These are phyloP conservation scores for Porites divaricata DNA, from an alignment of 92 coral and sea anemone species.

Conservation along the genomic window DNA sequence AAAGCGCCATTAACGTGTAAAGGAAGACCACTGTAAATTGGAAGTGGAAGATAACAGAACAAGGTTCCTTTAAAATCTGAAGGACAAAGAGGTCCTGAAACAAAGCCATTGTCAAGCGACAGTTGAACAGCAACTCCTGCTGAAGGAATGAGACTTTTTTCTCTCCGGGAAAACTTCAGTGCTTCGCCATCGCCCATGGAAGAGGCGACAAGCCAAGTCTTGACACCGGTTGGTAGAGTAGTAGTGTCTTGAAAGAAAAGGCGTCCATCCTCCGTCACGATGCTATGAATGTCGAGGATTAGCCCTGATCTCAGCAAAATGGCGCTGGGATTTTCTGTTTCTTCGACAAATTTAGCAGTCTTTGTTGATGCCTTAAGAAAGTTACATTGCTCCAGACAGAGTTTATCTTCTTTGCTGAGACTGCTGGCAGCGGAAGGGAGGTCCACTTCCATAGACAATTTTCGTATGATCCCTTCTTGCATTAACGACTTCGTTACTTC, in stretches of 20 bases:
- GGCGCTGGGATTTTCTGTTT: neutral
- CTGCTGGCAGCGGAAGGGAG: constrained; percentile 51
- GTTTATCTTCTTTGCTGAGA: constrained; percentile 55
- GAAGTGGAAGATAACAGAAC: constrained; percentile 87
- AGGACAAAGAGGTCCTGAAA: neutral
- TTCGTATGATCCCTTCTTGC: constrained; percentile 14
- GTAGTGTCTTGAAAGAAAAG: no score
- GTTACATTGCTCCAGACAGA: constrained; percentile 61
- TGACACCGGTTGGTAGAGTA: neutral
- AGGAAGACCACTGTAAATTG: constrained; percentile 80
- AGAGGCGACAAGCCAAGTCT: constrained; percentile 78
- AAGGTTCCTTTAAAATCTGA: constrained; percentile 40
- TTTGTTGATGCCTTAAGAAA: constrained; percentile 66
- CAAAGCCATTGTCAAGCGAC: neutral
- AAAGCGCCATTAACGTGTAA: constrained; percentile 77
- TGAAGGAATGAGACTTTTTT: constrained; percentile 71
- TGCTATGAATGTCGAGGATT: constrained; percentile 21
- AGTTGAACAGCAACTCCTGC: constrained; percentile 85
- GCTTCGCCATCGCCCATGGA: constrained; percentile 74
- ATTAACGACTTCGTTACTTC: constrained; percentile 62
- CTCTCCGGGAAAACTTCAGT: constrained; percentile 43
- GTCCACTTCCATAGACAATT: constrained; percentile 32
- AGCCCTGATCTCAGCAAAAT: constrained; percentile 56
- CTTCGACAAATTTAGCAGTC: constrained; percentile 3
- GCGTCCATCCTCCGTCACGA: constrained; percentile 11